Evolutionary conservation across 53 echinoderm and acorn worm species (phyloP).

Genomic region (Holothuria scabra): DNA sequence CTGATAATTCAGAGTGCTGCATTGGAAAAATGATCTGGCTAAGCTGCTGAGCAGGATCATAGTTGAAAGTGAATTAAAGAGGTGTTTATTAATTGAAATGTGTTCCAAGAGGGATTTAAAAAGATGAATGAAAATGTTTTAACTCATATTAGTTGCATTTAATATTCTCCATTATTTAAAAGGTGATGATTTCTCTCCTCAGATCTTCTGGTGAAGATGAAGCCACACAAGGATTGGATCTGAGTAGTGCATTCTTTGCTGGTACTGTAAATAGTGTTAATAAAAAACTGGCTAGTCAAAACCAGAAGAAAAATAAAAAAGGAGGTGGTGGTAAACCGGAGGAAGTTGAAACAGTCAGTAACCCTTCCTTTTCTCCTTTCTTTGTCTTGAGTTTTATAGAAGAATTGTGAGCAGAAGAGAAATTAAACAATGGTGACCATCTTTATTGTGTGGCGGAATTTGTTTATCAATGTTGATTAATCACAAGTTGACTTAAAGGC

Average conservation of each 20-base stretch:
- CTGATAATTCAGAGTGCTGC: too few relatives aligned
- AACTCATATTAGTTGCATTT: neutral
- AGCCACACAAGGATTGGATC: constrained; percentile 70
- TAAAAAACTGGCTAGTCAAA: constrained; percentile 61
- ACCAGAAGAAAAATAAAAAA: constrained; percentile 64
- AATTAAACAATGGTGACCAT: too few relatives aligned
- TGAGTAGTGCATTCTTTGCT: constrained; percentile 91
- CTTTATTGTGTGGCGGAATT: too few relatives aligned
- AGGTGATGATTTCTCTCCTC: neutral
- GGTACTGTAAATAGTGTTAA: constrained; percentile 67
- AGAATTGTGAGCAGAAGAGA: neutral
- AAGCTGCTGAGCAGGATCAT: too few relatives aligned
- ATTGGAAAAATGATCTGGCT: too few relatives aligned
- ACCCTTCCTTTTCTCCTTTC: neutral
- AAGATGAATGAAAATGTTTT: too few relatives aligned
- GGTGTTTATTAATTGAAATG: too few relatives aligned
- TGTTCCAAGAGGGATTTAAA: too few relatives aligned
- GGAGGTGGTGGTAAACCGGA: constrained; percentile 60
- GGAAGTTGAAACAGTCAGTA: constrained; percentile 85
- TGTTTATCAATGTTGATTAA: too few relatives aligned
- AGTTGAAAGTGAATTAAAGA: too few relatives aligned
- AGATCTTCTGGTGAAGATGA: constrained; percentile 60
- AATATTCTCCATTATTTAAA: too few relatives aligned
- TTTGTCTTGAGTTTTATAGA: constrained; percentile 66
- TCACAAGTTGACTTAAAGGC: too few relatives aligned